These are phyloP conservation scores for Sisyra terminalis DNA, from an alignment of 2,888 invertebrate species.

Conservation along the genomic window DNA sequence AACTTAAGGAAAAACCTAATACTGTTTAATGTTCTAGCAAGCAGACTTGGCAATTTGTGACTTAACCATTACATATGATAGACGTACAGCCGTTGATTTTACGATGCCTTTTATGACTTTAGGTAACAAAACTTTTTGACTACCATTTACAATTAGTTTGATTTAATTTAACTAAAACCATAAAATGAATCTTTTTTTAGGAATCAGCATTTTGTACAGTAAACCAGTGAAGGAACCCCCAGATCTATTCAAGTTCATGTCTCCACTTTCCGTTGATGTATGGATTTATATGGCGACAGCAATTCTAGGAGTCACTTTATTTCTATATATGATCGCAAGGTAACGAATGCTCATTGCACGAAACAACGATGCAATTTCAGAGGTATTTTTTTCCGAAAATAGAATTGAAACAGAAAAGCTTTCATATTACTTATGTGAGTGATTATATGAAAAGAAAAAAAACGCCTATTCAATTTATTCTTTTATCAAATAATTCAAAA, in stretches of 20 bases:
- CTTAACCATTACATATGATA: constrained; percentile 83
- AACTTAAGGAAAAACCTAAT: background rate
- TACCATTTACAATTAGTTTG: background rate
- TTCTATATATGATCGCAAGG: constrained; percentile 62
- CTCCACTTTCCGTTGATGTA: constrained; percentile 71
- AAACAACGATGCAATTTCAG: too few relatives aligned
- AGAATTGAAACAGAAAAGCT: too few relatives aligned
- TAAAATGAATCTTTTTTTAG: too few relatives aligned
- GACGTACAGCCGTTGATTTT: constrained; percentile 79
- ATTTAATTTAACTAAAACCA: constrained; percentile 9
- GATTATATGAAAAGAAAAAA: too few relatives aligned
- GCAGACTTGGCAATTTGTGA: constrained; percentile 93
- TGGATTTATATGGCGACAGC: constrained; percentile 85
- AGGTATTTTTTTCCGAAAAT: too few relatives aligned
- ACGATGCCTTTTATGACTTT: constrained; percentile 97
- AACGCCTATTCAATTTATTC: too few relatives aligned
- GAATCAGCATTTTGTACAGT: constrained; percentile 75
- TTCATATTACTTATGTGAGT: too few relatives aligned
- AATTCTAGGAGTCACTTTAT: constrained; percentile 64
- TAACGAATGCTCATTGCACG: too few relatives aligned
- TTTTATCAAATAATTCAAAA: too few relatives aligned
- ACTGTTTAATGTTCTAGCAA: constrained; percentile 41
- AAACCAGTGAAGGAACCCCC: constrained; percentile 63
- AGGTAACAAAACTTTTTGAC: constrained; percentile 28
- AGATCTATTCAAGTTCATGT: constrained; percentile 76